Base-by-base conservation (phyloP, 2,797 vertebrate species). In the Intellagama lesueurii region DNA sequence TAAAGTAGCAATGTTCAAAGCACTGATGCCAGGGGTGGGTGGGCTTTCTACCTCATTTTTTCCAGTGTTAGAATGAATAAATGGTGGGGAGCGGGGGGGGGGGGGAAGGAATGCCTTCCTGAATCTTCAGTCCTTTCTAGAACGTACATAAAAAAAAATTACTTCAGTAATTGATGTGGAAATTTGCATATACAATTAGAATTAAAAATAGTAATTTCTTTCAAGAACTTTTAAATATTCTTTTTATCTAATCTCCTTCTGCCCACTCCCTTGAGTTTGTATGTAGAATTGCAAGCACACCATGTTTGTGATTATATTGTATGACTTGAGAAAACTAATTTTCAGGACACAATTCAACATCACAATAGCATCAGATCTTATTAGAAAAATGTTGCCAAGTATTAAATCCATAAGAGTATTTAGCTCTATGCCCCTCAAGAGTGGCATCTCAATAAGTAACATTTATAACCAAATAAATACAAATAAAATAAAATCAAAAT, bases 41-140 rank as follows among this genome's bases (percentile, higher is more conserved):
- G 52, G 40, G 79, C 44, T 80, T 87, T 60, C 32, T 52, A 72
- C 66, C 52, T 81, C 66, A 81, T 44, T 70, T 87, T 81, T 87
- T 87, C 77, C 86, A 72, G 52, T 26, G n/a, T 35, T 30, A n/a
- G 2, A 70, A 52, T 69, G 32, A 70, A 56, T 81, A 81, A n/a
- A n/a, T 30, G 49, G 30, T 30, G 19, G 5, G 56, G 49, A 32
- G 24, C 9, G 52, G 56, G 32, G 35, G 22, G 8, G 30, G 16
- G 44, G 22, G 8, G 30, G 16, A 30, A 30, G 14, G 47, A 22
- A 81, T 26, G 14, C 44, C 40, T 19, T 28, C 14, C 28, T 11
- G 26, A 79, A 24, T 56, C 28, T 0, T 47, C 30, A 86, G 64
- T 24, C 26, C 14, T 60, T 86, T 77, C 35, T 66, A 66, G 60